Conservation (phyloP, 2,113 vertebrate species). For the Azemiops feae region DNA sequence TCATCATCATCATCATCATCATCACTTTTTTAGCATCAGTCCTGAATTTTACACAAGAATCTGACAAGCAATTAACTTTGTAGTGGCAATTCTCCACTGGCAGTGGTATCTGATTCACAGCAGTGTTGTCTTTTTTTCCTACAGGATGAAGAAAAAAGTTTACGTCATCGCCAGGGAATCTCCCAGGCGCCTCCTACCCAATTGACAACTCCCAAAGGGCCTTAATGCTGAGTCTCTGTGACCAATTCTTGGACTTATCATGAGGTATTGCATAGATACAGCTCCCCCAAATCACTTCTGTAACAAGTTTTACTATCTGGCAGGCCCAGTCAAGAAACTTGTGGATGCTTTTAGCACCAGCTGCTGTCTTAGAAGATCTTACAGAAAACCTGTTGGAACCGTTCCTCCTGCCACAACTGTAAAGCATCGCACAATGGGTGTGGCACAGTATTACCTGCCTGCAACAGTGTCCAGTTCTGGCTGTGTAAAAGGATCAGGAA, state of each 20-base stretch:
- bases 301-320: not conserved
- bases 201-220: not conserved
- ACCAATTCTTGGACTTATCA: not conserved
- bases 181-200: conserved; percentile 1
- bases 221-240: not conserved
- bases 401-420: not conserved
- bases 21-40: too few relatives aligned
- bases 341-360: not conserved
- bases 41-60: not conserved
- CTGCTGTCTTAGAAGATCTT: not conserved
- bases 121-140: not conserved
- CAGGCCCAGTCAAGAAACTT: not conserved
- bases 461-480: not conserved
- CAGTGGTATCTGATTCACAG: not conserved
- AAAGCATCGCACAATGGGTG: not conserved
- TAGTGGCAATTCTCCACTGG: not conserved
- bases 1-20: too few relatives aligned
- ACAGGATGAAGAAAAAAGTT: conserved; percentile 58
- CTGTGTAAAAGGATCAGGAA: not conserved
- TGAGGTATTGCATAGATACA: not conserved
- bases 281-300: not conserved
- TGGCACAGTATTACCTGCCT: too few relatives aligned
- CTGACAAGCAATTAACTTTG: not conserved
- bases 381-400: not conserved
- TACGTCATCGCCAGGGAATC: conserved; percentile 47